Conservation (phyloP, 1,140 invertebrate genomes). For the Trachymyrmex cornetzi region DNA sequence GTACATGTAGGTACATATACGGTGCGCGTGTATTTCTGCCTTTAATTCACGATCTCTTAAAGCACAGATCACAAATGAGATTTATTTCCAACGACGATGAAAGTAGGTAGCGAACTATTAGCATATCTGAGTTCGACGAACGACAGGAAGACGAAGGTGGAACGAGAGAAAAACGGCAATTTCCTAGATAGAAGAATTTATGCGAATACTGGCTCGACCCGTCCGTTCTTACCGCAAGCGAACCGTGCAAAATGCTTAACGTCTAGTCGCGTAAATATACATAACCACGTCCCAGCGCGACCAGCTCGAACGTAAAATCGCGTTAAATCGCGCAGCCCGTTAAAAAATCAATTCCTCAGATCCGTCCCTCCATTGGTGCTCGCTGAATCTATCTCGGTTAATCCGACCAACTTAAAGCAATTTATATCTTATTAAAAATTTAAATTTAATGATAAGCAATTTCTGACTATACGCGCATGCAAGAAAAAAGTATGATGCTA, state of each 20-base stretch:
- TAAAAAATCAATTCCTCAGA: conserved; percentile 33
- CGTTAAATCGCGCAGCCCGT: conserved; percentile 12
- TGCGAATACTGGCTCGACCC: conserved; percentile 36
- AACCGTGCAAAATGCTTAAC: conserved; percentile 58
- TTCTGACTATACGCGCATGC: not conserved
- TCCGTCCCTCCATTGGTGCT: not conserved
- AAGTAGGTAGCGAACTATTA: conserved; percentile 67
- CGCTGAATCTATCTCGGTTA: conserved; percentile 9
- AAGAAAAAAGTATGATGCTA: not conserved
- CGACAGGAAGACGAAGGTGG: conserved; percentile 71
- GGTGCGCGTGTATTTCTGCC: not conserved
- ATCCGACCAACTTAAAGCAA: not conserved
- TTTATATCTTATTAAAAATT: conserved; percentile 44
- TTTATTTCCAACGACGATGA: conserved; percentile 70
- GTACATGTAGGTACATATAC: not conserved
- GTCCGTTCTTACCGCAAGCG: conserved; percentile 40
- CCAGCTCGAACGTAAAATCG: conserved; percentile 28
- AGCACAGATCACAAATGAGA: conserved; percentile 48
- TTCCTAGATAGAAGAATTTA: conserved; percentile 75
- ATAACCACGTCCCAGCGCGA: conserved; percentile 13
- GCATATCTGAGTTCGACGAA: conserved; percentile 72
- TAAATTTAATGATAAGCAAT: conserved; percentile 5
- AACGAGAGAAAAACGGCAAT: conserved; percentile 71
- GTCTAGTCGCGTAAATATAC: conserved; percentile 54
- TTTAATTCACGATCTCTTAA: conserved; percentile 56